These are phyloP conservation scores for Planiliza haematocheilus DNA, from an alignment of 2,113 vertebrate species.

Conservation along the genomic window DNA sequence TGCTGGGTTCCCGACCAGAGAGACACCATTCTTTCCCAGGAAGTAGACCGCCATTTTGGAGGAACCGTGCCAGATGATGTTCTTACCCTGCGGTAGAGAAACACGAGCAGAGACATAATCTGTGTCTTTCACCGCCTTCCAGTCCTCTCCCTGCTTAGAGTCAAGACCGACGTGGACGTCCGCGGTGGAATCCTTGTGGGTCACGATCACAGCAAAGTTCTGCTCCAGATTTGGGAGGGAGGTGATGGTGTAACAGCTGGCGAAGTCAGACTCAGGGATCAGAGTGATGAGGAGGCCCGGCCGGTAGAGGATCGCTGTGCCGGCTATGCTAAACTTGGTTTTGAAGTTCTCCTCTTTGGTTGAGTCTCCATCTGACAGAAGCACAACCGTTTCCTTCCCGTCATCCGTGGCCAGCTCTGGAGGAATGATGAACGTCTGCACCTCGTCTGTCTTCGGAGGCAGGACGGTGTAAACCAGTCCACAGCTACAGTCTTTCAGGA, in stretches of 20 bases:
- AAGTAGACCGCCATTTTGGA: conserved; percentile 75
- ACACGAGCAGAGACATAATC: not conserved
- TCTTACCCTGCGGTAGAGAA: fast-evolving
- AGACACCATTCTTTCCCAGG: fast-evolving
- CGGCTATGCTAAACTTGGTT: not conserved
- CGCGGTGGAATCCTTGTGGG: not conserved
- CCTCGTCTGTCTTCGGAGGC: not conserved
- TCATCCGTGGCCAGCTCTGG: fast-evolving
- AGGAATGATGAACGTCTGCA: conserved; percentile 55
- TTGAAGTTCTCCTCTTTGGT: fast-evolving
- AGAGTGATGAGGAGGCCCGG: conserved; percentile 64
- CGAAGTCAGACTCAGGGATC: conserved; percentile 63
- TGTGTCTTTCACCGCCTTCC: conserved; percentile 35
- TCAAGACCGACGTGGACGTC: fast-evolving
- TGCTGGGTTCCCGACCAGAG: conserved; percentile 66
- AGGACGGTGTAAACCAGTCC: conserved; percentile 62
- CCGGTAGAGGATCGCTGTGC: conserved; percentile 9
- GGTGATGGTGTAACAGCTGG: conserved; percentile 62
- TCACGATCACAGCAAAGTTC: conserved; percentile 54
- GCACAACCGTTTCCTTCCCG: fast-evolving
- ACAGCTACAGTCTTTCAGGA: conserved; percentile 54
- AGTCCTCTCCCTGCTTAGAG: fast-evolving
- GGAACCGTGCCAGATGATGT: conserved; percentile 71
- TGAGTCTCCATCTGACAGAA: conserved; percentile 11
- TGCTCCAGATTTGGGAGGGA: fast-evolving